A percentile compares a stretch with the other conserved stretches of the same genome.
Conservation (phyloP, 1,140 invertebrate genomes). For the Listronotus oregonensis region DNA sequence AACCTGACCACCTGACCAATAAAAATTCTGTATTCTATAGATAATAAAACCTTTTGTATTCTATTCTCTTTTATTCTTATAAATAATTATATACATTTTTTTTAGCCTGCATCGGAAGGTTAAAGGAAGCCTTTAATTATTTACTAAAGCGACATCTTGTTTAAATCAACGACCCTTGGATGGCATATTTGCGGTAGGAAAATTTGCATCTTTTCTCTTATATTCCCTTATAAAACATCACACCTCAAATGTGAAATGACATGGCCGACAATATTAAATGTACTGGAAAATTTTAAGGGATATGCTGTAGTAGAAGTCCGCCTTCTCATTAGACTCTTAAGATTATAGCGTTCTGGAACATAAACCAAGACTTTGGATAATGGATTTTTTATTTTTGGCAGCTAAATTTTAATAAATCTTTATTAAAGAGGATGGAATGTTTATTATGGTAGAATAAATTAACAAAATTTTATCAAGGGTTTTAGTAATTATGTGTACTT, state of each 20-base stretch:
- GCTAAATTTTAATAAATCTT: not conserved
- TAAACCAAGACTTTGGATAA: slow-evolving; percentile 15
- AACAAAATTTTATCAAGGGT: too few species aligned
- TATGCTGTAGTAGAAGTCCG: slow-evolving; percentile 18
- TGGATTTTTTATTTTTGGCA: slow-evolving; percentile 12
- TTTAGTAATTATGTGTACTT: too few species aligned
- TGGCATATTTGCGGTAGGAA: not conserved
- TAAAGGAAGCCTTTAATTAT: not conserved
- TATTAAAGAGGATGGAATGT: too few species aligned
- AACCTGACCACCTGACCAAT: too few species aligned
- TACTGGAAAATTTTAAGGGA: slow-evolving; percentile 27
- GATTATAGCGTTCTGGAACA: slow-evolving; percentile 20
- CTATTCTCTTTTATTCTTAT: too few species aligned
- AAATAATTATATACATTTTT: too few species aligned
- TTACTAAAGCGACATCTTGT: slow-evolving; percentile 8
- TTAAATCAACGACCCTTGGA: slow-evolving; percentile 4
- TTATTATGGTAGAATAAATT: too few species aligned
- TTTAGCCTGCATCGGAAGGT: too few species aligned
- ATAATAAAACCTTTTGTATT: too few species aligned
- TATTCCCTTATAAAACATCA: slow-evolving; percentile 12
- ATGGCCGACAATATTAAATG: slow-evolving; percentile 29
- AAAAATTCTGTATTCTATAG: too few species aligned
- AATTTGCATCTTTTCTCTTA: slow-evolving; percentile 7
- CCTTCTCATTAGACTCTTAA: slow-evolving; percentile 28
- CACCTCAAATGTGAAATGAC: slow-evolving; percentile 15